Percentiles rank a stretch among this genome's conserved stretches.
These are phyloP conservation scores for Phaethornis superciliosus DNA, from an alignment of 2,113 vertebrate species.

Conservation along the genomic window DNA sequence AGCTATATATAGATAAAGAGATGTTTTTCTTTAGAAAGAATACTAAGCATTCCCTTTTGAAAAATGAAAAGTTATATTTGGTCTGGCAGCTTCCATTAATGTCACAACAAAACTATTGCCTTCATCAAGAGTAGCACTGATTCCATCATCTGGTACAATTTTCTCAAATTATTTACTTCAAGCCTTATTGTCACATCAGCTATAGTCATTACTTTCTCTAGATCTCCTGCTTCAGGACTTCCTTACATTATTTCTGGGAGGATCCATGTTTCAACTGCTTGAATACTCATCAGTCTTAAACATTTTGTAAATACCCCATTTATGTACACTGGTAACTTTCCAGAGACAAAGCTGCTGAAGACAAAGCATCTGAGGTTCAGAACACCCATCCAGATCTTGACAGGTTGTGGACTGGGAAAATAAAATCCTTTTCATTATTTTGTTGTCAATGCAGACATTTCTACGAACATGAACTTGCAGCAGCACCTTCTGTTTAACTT, in stretches of 20 bases:
- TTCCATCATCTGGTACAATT: background rate
- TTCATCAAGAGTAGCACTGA: background rate
- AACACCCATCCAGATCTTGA: background rate
- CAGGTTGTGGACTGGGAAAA: background rate
- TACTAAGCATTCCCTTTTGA: background rate
- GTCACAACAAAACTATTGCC: background rate
- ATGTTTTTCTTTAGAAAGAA: background rate
- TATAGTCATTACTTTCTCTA: background rate
- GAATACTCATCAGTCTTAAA: background rate
- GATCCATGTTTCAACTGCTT: background rate
- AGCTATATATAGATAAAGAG: background rate
- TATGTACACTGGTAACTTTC: background rate
- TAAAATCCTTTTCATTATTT: background rate
- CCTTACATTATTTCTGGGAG: background rate
- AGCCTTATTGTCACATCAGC: background rate
- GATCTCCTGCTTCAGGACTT: background rate
- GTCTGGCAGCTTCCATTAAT: background rate
- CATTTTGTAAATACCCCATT: background rate
- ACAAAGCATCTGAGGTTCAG: background rate
- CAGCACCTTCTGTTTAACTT: background rate
- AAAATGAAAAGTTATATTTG: background rate
- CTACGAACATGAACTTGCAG: background rate
- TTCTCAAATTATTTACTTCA: constrained; percentile 7
- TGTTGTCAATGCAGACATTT: background rate
- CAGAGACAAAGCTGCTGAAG: background rate